A percentile compares a stretch with the other conserved stretches of the same genome.
Conservation (phyloP, 2,888 invertebrate species). For the Coecobrya sp. region DNA sequence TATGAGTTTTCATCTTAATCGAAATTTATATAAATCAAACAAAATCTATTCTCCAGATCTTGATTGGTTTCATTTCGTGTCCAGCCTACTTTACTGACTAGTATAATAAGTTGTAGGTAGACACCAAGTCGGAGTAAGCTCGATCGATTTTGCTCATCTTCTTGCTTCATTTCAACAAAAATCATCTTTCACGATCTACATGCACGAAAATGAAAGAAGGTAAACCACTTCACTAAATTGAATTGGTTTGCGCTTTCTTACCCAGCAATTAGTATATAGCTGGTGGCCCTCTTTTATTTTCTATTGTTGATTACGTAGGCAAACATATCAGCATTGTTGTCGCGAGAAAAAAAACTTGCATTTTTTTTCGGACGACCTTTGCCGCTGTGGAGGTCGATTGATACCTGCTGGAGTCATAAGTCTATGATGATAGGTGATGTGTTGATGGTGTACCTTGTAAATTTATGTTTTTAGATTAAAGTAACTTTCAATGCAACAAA, state of each 20-base stretch:
- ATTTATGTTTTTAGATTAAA: no score
- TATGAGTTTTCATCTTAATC: background rate
- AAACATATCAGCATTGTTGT: background rate
- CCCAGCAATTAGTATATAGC: background rate
- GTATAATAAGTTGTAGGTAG: no score
- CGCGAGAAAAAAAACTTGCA: background rate
- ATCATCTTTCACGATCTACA: background rate
- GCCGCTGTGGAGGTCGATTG: background rate
- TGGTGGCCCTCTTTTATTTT: background rate
- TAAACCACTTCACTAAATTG: background rate
- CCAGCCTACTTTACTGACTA: background rate
- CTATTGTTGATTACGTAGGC: background rate
- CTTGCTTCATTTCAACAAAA: background rate
- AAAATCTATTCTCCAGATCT: constrained; percentile 21
- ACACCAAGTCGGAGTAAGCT: no score
- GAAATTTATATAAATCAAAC: background rate
- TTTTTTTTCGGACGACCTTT: background rate
- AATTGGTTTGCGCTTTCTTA: background rate
- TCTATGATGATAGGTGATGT: no score
- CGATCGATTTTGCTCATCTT: background rate
- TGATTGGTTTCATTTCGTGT: background rate
- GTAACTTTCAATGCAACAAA: no score
- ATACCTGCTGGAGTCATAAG: no score
- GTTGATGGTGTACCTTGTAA: no score
- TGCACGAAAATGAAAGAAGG: background rate